Evolutionary conservation across 1,140 invertebrate species (phyloP).

Genomic region (Muscidifurax raptorellus): DNA sequence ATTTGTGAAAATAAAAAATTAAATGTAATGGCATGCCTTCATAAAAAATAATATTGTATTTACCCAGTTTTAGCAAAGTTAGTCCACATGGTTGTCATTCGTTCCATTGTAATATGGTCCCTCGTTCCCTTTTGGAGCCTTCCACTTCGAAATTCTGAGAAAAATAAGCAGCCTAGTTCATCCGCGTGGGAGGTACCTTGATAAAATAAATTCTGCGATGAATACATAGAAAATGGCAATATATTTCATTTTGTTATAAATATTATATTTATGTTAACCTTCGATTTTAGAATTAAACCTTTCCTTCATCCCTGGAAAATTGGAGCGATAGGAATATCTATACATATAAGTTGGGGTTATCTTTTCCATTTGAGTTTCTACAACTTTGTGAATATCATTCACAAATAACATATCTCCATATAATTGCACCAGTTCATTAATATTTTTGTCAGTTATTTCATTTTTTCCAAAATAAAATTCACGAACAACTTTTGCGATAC

Average conservation of each 20-base stretch:
- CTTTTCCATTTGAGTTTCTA: conserved; percentile 65
- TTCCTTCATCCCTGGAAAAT: conserved; percentile 45
- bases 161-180: conserved; percentile 60
- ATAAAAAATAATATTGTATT: conserved; percentile 3
- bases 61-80: conserved; percentile 72
- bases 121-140: conserved; percentile 53
- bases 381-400: conserved; percentile 66
- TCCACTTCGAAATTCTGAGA: conserved; percentile 5
- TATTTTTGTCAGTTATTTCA: conserved; percentile 58
- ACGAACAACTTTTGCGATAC: conserved; percentile 69
- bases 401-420: conserved; percentile 71
- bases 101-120: conserved; percentile 58
- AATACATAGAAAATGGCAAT: conserved; percentile 14
- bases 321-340: conserved; percentile 66
- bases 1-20: not conserved
- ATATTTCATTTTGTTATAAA: not conserved
- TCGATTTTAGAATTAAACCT: conserved; percentile 35
- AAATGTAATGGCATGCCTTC: not conserved
- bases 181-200: conserved; percentile 64
- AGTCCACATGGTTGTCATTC: conserved; percentile 70
- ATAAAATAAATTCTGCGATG: conserved; percentile 9
- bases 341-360: conserved; percentile 71
- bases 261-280: conserved; percentile 49
- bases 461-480: conserved; percentile 74
- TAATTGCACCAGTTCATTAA: conserved; percentile 65